Evolutionary conservation across 2,797 vertebrate species (phyloP).

Genomic region (Amphiprion clarkii): DNA sequence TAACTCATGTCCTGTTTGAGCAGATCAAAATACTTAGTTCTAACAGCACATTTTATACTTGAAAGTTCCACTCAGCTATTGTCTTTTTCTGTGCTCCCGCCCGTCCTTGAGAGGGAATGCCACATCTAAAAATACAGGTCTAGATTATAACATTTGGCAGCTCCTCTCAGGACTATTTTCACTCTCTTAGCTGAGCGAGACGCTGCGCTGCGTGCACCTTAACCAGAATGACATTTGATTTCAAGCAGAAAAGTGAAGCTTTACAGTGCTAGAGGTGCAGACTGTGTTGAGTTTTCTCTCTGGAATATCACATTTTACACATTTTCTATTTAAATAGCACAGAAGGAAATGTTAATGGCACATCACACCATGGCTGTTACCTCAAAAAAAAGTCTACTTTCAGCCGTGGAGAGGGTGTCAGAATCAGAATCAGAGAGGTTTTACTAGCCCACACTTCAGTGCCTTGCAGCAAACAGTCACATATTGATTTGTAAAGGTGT

Average conservation of each 20-base stretch:
- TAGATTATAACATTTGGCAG: constrained; percentile 68
- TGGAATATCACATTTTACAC: not conserved
- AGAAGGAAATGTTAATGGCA: not conserved
- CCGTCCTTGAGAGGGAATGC: constrained; percentile 37
- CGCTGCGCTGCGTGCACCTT: not conserved
- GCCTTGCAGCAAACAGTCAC: too few species aligned
- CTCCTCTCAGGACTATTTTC: constrained; percentile 53
- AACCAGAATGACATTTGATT: constrained; percentile 11
- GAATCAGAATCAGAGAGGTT: too few species aligned
- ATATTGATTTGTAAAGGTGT: too few species aligned
- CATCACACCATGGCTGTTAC: not conserved
- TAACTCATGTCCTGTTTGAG: constrained; percentile 29
- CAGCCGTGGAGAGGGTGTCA: too few species aligned
- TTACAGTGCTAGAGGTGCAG: not conserved
- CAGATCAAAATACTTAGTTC: constrained; percentile 3
- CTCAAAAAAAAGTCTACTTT: too few species aligned
- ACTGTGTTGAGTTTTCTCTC: too few species aligned
- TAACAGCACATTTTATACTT: not conserved
- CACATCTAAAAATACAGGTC: constrained; percentile 73
- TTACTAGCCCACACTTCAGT: too few species aligned
- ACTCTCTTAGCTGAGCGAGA: constrained; percentile 35
- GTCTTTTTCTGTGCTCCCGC: constrained; percentile 2
- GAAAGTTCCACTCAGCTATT: not conserved
- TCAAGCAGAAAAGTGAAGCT: not conserved
- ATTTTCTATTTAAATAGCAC: not conserved